Evolutionary conservation across 2,888 invertebrate species (phyloP).

Genomic region (Isoperla grammatica): DNA sequence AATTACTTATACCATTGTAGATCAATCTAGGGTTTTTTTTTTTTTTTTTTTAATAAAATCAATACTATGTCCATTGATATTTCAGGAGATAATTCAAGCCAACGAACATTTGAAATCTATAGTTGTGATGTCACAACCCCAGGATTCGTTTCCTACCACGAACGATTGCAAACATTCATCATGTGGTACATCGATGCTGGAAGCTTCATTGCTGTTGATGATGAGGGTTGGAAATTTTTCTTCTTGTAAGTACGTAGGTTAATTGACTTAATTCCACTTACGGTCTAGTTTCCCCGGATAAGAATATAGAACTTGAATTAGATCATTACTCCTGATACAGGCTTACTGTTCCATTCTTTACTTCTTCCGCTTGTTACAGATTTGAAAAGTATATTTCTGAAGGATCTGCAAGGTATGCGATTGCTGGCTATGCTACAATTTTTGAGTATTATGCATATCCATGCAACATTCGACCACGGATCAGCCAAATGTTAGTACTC

Average conservation of each 20-base stretch:
- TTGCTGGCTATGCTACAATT: conserved; percentile 84
- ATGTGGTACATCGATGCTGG: conserved; percentile 97
- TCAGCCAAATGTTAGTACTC: conserved; percentile 87
- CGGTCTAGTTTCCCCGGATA: not conserved
- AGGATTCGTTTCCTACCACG: conserved; percentile 73
- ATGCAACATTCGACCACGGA: conserved; percentile 74
- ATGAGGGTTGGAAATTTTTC: conserved; percentile 87
- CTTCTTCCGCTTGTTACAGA: conserved; percentile 43
- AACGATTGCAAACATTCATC: conserved; percentile 82
- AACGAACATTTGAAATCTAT: conserved; percentile 69
- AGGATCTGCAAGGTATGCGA: conserved; percentile 59
- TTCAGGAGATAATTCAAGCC: conserved; percentile 37
- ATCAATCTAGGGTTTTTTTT: too few species aligned
- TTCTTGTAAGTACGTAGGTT: conserved; percentile 65
- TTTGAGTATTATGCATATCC: conserved; percentile 96
- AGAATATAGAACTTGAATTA: too few species aligned
- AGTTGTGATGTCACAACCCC: conserved; percentile 62
- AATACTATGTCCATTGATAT: too few species aligned
- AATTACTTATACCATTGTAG: too few species aligned
- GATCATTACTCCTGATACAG: too few species aligned
- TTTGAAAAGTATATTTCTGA: conserved; percentile 64
- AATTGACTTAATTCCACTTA: not conserved
- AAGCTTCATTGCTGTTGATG: conserved; percentile 87
- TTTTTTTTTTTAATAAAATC: too few species aligned
- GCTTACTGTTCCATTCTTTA: not conserved